phyloP scores from a whole-genome alignment of 1,140 invertebrate genomes.

The Achatina immaculata region DNA sequence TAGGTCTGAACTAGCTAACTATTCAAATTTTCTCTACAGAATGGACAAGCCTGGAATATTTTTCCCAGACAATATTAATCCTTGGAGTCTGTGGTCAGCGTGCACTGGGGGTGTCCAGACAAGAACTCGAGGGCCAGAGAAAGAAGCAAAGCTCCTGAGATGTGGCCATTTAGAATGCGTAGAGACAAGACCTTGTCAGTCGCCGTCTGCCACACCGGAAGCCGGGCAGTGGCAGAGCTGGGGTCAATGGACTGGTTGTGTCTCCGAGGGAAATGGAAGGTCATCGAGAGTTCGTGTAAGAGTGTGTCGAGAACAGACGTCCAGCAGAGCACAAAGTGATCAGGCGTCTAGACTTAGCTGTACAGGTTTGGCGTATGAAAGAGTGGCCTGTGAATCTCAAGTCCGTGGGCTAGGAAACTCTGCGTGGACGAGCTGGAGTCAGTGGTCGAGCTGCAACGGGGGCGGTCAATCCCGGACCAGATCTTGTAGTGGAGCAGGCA shows the following conservation, averaged over 20 bases:
- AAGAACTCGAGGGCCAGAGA: neutral
- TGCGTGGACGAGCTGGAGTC: constrained; percentile 8
- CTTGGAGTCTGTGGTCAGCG: neutral
- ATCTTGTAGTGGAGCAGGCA: neutral
- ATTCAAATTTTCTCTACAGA: no score
- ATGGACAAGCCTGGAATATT: constrained; percentile 2
- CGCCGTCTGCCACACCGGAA: neutral
- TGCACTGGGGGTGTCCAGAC: neutral
- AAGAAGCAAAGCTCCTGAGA: neutral
- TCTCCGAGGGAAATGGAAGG: neutral
- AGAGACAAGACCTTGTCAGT: neutral
- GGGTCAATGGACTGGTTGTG: neutral
- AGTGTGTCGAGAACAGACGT: neutral
- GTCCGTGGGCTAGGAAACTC: neutral
- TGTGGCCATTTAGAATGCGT: neutral
- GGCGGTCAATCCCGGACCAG: neutral
- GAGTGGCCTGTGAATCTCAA: neutral
- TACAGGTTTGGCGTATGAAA: neutral
- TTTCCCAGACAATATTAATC: constrained; percentile 2
- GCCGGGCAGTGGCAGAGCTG: neutral
- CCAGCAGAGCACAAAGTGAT: neutral
- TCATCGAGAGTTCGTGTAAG: neutral
- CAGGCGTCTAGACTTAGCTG: neutral
- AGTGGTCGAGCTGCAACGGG: neutral
- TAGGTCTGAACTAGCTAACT: no score